phyloP scores from a whole-genome alignment of 2,113 vertebrate genomes.

The Pionites leucogaster region DNA sequence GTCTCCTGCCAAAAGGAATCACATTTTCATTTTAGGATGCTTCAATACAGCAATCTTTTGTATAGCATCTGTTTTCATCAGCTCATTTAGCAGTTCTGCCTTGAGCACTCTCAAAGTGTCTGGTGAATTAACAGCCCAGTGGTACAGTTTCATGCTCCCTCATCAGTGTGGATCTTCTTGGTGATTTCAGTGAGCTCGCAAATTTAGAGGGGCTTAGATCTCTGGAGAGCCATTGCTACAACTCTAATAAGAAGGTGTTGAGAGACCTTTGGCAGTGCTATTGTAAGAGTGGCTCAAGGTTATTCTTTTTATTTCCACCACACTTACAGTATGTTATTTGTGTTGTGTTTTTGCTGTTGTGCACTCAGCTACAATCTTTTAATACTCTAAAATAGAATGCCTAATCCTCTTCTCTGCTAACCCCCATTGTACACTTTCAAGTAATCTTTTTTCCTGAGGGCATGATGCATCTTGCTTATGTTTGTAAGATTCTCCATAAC shows the following conservation, averaged over 20 bases:
- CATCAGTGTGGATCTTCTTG: neutral
- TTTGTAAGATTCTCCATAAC: neutral
- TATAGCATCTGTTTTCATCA: conserved; percentile 3
- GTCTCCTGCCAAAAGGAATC: neutral
- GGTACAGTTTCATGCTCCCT: neutral
- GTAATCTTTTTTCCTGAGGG: neutral
- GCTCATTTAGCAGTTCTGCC: neutral
- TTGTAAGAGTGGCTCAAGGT: conserved; percentile 18
- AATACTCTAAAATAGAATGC: neutral
- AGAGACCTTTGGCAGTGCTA: conserved; percentile 44
- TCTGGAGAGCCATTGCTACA: conserved; percentile 1
- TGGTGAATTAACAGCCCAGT: conserved; percentile 24
- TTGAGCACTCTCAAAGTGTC: neutral
- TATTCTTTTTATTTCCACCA: neutral
- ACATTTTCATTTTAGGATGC: conserved; percentile 7
- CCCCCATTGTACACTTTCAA: neutral
- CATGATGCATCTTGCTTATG: neutral
- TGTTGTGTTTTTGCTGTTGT: neutral
- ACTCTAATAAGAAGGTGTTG: conserved; percentile 65
- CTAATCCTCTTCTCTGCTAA: neutral
- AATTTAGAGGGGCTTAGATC: conserved; percentile 31
- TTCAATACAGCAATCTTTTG: neutral
- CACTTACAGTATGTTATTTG: neutral
- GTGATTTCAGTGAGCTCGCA: conserved; percentile 36
- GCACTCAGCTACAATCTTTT: neutral